Conservation (phyloP, 2,113 vertebrate genomes). For the Salminus brasiliensis region DNA sequence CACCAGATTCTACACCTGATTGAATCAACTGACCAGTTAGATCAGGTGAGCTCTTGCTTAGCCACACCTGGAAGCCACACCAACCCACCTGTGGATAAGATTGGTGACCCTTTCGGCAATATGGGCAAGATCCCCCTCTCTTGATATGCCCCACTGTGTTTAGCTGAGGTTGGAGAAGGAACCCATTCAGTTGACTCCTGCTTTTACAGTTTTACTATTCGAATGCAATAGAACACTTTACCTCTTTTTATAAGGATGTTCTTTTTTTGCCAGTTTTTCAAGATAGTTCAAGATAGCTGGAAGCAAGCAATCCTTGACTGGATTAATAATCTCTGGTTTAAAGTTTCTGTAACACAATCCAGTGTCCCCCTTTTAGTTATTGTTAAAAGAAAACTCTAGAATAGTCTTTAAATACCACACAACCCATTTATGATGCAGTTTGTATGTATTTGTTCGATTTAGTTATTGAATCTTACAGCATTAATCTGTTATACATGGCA, state of each 20-base stretch:
- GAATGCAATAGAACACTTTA: conserved; percentile 28
- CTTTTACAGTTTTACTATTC: neutral
- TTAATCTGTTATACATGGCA: neutral
- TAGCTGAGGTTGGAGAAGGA: neutral
- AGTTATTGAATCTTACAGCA: neutral
- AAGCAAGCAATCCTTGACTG: too few relatives aligned
- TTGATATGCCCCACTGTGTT: neutral
- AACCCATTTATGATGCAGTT: neutral
- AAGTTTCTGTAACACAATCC: neutral
- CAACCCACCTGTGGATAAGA: too few relatives aligned
- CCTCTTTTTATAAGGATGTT: neutral
- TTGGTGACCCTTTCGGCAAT: too few relatives aligned
- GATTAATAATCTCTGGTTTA: neutral
- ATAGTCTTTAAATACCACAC: too few relatives aligned
- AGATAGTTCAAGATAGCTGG: neutral
- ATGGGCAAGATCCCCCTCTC: neutral
- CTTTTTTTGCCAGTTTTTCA: neutral
- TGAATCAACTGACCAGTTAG: too few relatives aligned
- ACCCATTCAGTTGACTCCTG: neutral
- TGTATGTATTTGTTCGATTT: neutral
- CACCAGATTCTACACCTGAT: too few relatives aligned
- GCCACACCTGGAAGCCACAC: too few relatives aligned
- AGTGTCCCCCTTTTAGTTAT: neutral
- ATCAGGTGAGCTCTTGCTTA: too few relatives aligned
- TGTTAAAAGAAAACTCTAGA: neutral